A percentile compares a stretch with the other conserved stretches of the same genome.
These are phyloP conservation scores for Coreoperca whiteheadi DNA, from an alignment of 2,113 vertebrate genomes.

Conservation along the genomic window DNA sequence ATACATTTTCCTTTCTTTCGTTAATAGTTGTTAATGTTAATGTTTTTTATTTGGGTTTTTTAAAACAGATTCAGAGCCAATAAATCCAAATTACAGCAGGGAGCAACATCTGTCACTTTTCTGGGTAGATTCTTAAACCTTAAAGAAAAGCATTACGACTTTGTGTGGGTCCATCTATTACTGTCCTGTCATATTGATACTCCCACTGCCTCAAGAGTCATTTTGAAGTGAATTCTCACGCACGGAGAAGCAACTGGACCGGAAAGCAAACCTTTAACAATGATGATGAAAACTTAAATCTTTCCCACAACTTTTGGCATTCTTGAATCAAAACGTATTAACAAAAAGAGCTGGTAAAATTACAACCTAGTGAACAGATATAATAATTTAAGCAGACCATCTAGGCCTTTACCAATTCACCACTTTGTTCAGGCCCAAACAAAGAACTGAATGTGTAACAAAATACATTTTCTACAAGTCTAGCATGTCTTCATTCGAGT, in stretches of 20 bases:
- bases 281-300: conserved; percentile 9
- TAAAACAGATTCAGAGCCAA: neutral
- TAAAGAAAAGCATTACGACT: conserved; percentile 9
- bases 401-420: neutral
- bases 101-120: conserved; percentile 8
- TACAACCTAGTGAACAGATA: conserved; percentile 11
- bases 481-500: neutral
- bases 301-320: conserved; percentile 39
- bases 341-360: conserved; percentile 17
- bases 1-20: neutral
- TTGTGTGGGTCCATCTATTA: neutral
- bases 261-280: conserved; percentile 31
- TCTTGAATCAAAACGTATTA: conserved; percentile 26
- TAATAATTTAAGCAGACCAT: conserved; percentile 8
- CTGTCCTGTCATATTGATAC: neutral
- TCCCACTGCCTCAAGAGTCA: neutral
- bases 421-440: conserved; percentile 8
- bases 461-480: conserved; percentile 15
- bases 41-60: neutral
- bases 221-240: conserved; percentile 1
- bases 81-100: conserved; percentile 21
- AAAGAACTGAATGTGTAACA: conserved; percentile 34
- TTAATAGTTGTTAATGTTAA: neutral
- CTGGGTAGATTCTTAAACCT: neutral
- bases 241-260: neutral